phyloP scores from a whole-genome alignment of 1,140 invertebrate genomes.

The Panagrolaimus sp. region DNA sequence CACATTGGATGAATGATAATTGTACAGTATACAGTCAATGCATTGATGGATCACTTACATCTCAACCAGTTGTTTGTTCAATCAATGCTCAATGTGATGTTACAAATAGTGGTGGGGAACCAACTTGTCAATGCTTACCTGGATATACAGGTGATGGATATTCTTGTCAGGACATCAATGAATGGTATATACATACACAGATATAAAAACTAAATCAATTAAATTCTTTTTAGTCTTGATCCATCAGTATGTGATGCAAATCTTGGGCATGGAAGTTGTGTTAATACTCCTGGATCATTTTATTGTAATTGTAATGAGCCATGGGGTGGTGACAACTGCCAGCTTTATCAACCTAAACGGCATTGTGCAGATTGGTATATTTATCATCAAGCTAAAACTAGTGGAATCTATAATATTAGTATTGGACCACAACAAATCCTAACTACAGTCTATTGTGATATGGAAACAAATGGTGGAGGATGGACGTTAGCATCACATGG shows the following conservation, averaged over 20 bases:
- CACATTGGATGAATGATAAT: slow-evolving; percentile 1
- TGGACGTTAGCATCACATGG: neutral
- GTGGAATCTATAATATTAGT: neutral
- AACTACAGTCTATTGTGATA: neutral
- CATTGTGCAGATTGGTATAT: slow-evolving; percentile 8
- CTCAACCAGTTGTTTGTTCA: neutral
- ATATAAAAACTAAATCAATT: no score
- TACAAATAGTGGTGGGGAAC: no score
- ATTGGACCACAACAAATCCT: neutral
- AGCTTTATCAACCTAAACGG: neutral
- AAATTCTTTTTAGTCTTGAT: no score
- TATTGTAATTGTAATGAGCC: neutral
- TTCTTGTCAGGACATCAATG: neutral
- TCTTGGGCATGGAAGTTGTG: neutral
- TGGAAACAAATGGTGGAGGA: neutral
- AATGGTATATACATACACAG: no score
- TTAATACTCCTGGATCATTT: neutral
- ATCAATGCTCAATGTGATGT: neutral
- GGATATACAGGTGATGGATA: slow-evolving; percentile 5
- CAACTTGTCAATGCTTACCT: neutral
- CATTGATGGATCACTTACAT: neutral
- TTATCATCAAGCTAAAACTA: neutral
- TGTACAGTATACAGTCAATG: neutral
- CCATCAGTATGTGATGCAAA: neutral
- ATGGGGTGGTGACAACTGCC: neutral